Conservation (phyloP, 2,113 vertebrate species). For the Rafetus swinhoei region DNA sequence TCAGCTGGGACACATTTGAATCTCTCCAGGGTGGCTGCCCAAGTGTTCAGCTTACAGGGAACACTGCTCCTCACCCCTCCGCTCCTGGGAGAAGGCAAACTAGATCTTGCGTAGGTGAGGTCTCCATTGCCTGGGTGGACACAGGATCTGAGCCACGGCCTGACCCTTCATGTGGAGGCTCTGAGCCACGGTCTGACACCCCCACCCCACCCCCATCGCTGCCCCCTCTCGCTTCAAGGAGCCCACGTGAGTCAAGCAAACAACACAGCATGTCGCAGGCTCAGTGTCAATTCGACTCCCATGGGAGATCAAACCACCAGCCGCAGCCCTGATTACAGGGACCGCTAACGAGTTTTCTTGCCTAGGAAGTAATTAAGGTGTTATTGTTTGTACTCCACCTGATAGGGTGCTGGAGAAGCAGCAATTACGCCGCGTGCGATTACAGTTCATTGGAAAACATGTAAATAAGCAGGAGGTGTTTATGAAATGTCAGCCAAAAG, state of each 20-base stretch:
- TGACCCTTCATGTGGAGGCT: background rate
- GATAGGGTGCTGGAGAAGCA: background rate
- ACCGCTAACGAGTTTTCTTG: background rate
- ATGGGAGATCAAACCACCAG: background rate
- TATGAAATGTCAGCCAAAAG: background rate
- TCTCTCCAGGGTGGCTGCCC: no score
- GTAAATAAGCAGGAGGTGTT: slow-evolving; percentile 19
- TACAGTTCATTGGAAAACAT: background rate
- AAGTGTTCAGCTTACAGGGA: no score
- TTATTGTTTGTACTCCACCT: slow-evolving; percentile 5
- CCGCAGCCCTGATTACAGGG: background rate
- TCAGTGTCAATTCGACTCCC: background rate
- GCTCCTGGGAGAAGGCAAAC: background rate
- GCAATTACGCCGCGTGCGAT: background rate
- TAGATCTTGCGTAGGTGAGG: background rate
- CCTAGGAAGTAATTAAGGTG: slow-evolving; percentile 23
- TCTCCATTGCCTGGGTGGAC: background rate
- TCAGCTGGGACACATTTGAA: no score
- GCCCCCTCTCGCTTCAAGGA: background rate
- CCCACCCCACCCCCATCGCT: no score
- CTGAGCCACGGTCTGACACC: no score
- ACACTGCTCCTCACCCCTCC: background rate
- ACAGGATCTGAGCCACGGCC: background rate
- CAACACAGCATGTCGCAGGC: no score
- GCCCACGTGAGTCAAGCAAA: background rate